Conservation (phyloP, 2,888 invertebrate genomes). For the Germaria angustata region DNA sequence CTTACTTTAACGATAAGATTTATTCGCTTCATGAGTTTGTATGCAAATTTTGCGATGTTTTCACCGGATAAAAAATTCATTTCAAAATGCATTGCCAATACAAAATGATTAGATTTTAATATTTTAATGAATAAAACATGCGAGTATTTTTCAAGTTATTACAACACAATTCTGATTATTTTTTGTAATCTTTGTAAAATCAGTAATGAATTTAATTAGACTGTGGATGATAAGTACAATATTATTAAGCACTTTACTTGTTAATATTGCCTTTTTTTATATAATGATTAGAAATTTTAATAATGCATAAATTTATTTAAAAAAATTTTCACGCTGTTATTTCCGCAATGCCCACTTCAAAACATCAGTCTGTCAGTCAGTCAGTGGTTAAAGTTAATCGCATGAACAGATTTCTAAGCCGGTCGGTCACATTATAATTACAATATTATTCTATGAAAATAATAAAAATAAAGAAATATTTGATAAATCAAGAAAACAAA, state of each 20-base stretch:
- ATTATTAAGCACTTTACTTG: background rate
- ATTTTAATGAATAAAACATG: slow-evolving; percentile 1
- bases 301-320: background rate
- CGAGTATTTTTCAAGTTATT: background rate
- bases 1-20: too few species aligned
- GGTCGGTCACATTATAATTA: background rate
- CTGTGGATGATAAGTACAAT: slow-evolving; percentile 19
- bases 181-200: slow-evolving; percentile 7
- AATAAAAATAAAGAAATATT: background rate
- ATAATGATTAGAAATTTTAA: background rate
- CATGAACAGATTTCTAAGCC: background rate
- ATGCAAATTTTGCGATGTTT: too few species aligned
- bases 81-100: background rate
- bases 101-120: background rate
- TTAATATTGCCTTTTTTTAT: background rate
- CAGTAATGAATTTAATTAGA: slow-evolving; percentile 16
- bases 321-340: background rate
- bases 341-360: background rate
- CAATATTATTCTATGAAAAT: background rate
- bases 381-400: background rate
- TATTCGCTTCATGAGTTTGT: too few species aligned
- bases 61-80: background rate
- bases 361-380: background rate
- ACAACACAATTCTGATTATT: background rate
- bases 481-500: background rate